Evolutionary conservation across 2,113 vertebrate genomes (phyloP), one percentile per base, ranked within the genome.

Genomic region (Scortum barcoo): DNA sequence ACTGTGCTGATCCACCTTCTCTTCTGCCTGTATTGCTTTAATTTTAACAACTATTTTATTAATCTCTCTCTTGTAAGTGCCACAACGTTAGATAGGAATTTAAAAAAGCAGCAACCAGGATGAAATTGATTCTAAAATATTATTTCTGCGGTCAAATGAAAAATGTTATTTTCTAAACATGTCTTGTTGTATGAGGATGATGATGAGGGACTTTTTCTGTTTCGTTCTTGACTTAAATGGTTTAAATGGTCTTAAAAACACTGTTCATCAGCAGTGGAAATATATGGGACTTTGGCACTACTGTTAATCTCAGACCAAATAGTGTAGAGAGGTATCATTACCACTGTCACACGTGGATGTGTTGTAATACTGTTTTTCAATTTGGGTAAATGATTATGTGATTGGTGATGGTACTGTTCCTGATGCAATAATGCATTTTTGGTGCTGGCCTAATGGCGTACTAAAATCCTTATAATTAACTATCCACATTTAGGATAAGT

Each of bases 291-390:
- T 24, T 13, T 6, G 26, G 24, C 20, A 22, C 61, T 75, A 17
- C 54, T 62, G 8, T 77, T 69, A 38, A 81, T 53, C 56, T 69
- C 58, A 80, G 60, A 71, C 56, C 9, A 50, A 56, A 20, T 33
- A 40, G 44, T 75, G 33, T 36, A 13, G 40, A 44, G 44, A 17
- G 26, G 6, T n/a, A 63, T 48, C 30, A 51, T 58, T 33, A 14
- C 17, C 40, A 76, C 11, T 53, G 73, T 81, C 62, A 69, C 72
- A 65, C 62, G 72, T 77, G 42, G 24, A 74, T 65, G 56, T 69
- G 50, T 68, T 72, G 67, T 60, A 71, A 61, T 33, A 65, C 78
- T 72, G 70, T 76, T 83, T 77, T 80, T 76, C 56, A 88, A 68
- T 88, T 81, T 77, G 51, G 61, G 24, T 44, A 50, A 72, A 77